These are phyloP conservation scores for Agriotes lineatus DNA, from an alignment of 2,888 invertebrate genomes.

Conservation along the genomic window DNA sequence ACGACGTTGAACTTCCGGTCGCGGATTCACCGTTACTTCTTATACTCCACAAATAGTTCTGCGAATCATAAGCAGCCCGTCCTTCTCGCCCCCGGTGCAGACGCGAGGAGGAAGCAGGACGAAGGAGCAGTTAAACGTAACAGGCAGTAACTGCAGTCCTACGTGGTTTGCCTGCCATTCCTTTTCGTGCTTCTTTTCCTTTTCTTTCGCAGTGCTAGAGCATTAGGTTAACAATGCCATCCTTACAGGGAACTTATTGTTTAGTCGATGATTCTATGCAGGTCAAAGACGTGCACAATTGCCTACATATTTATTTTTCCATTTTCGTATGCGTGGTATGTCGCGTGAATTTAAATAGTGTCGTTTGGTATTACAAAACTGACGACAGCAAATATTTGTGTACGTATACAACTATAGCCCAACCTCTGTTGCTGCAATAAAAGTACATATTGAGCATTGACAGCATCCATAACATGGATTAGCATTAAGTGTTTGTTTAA, in stretches of 20 bases:
- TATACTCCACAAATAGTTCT: conserved; percentile 37
- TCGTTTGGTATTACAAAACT: not conserved
- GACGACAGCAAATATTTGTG: not conserved
- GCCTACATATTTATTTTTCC: conserved; percentile 26
- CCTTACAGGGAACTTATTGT: conserved; percentile 46
- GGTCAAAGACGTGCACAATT: conserved; percentile 46
- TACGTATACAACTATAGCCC: no score
- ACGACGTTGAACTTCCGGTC: conserved; percentile 64
- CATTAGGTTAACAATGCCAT: conserved; percentile 50
- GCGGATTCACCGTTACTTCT: conserved; percentile 62
- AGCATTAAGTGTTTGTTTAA: no score
- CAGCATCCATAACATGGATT: no score
- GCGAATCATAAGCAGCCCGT: conserved; percentile 36
- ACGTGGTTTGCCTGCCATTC: conserved; percentile 43
- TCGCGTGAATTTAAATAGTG: conserved; percentile 14
- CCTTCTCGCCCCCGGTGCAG: conserved; percentile 5
- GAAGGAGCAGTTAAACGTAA: conserved; percentile 32
- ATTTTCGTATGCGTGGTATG: conserved; percentile 1
- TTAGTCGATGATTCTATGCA: conserved; percentile 35
- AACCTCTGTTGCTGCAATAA: no score
- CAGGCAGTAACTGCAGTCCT: conserved; percentile 29
- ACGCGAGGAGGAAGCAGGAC: conserved; percentile 20
- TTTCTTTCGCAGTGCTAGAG: conserved; percentile 44
- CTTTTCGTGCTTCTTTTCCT: conserved; percentile 44
- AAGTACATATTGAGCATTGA: no score